A percentile compares a stretch with the other conserved stretches of the same genome.
Evolutionary conservation across 2,888 invertebrate genomes (phyloP).

Genomic region (Drosophila infuscata): DNA sequence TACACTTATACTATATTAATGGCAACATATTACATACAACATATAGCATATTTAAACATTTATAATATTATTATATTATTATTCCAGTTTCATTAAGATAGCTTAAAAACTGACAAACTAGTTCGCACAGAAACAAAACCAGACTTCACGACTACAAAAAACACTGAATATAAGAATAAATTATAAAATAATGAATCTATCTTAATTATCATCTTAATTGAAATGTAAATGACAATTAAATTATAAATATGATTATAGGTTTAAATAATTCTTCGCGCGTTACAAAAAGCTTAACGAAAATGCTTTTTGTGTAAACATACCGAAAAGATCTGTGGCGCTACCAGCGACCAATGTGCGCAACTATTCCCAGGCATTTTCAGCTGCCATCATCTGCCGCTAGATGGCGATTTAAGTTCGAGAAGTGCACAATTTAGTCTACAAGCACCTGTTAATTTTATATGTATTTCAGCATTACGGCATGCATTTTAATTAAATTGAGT

Average conservation of each 20-base stretch:
- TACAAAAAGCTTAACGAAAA: constrained; percentile 3
- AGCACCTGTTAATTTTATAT: not conserved
- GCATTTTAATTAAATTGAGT: not conserved
- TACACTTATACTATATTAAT: not conserved
- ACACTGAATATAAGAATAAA: not conserved
- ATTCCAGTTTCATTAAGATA: not conserved
- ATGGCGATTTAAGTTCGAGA: constrained; percentile 5
- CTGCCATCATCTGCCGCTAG: constrained; percentile 4
- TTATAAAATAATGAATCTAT: too few relatives aligned
- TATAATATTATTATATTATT: not conserved
- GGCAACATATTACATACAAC: not conserved
- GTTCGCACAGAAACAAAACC: not conserved
- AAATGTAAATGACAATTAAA: not conserved
- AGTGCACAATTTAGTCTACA: not conserved
- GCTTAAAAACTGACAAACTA: not conserved
- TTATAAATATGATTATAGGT: not conserved
- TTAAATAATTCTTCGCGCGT: constrained; percentile 3
- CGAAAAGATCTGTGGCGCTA: constrained; percentile 9
- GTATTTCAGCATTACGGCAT: not conserved
- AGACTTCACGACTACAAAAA: not conserved
- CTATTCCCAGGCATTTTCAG: not conserved
- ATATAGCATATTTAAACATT: too few relatives aligned
- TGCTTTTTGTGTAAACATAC: not conserved
- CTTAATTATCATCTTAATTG: not conserved
- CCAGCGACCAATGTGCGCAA: constrained; percentile 11